Percentiles rank a stretch among this genome's conserved stretches.
Evolutionary conservation across 2,888 invertebrate species (phyloP).

Genomic region (Endotricha flammealis): DNA sequence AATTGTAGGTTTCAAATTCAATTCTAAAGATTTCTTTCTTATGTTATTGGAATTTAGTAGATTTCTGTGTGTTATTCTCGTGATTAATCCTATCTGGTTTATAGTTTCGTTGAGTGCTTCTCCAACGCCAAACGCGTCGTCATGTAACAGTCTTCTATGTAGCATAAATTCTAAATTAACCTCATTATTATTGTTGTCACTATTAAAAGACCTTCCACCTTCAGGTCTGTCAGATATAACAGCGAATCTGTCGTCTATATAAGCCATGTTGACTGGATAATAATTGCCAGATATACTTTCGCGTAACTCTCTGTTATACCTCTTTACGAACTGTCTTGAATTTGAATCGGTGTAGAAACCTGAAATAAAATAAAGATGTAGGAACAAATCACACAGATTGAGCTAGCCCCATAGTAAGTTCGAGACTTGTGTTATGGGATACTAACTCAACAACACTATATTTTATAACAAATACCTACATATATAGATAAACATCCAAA

Average conservation of each 20-base stretch:
- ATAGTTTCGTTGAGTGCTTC: conserved; percentile 93
- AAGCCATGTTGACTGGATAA: conserved; percentile 92
- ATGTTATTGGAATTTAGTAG: conserved; percentile 42
- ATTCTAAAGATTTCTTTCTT: conserved; percentile 44
- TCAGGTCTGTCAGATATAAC: conserved; percentile 85
- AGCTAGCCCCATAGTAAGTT: no score
- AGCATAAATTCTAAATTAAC: conserved; percentile 95
- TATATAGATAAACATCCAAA: no score
- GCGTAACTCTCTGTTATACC: no score
- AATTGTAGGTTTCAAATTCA: conserved; percentile 79
- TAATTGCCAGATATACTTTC: conserved; percentile 92
- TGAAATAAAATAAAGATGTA: no score
- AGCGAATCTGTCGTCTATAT: conserved; percentile 72
- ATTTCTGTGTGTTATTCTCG: conserved; percentile 81
- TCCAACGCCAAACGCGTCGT: conserved; percentile 95
- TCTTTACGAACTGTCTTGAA: conserved; percentile 89
- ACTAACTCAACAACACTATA: no score
- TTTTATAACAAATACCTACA: no score
- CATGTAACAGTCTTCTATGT: conserved; percentile 89
- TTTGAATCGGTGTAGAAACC: conserved; percentile 98
- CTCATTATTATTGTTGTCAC: no score
- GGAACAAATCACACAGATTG: no score
- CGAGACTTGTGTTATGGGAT: no score
- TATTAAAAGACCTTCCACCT: conserved; percentile 88
- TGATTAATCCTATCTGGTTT: conserved; percentile 82